These are phyloP conservation scores for Temnothorax nylanderi DNA, from an alignment of 1,140 invertebrate species.

Conservation along the genomic window DNA sequence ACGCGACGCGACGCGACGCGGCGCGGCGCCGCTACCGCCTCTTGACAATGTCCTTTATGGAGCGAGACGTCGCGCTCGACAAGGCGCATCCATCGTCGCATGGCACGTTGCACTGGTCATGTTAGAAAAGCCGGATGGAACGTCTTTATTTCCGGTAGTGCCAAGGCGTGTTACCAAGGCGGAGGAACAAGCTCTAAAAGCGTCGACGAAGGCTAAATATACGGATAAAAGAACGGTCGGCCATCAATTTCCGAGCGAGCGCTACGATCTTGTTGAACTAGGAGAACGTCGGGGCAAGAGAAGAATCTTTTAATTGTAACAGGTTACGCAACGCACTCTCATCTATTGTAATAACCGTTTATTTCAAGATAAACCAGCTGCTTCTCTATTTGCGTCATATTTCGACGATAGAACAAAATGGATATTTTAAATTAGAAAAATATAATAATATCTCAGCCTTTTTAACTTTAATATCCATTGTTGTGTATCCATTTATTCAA, in stretches of 20 bases:
- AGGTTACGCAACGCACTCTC: background rate
- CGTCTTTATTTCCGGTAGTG: constrained; percentile 44
- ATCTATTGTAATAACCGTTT: background rate
- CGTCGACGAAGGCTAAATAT: constrained; percentile 25
- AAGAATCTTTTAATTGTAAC: constrained; percentile 4
- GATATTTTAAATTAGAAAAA: constrained; percentile 11
- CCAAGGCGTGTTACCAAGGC: background rate
- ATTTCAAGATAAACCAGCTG: background rate
- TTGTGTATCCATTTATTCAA: background rate
- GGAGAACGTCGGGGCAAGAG: background rate
- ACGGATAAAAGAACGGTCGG: constrained; percentile 9
- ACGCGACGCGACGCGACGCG: too few relatives aligned
- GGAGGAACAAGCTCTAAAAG: constrained; percentile 25
- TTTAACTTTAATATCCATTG: background rate
- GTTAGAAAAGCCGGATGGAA: constrained; percentile 27
- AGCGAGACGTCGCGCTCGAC: constrained; percentile 1
- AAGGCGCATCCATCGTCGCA: constrained; percentile 34
- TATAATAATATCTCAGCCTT: background rate
- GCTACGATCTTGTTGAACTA: constrained; percentile 11
- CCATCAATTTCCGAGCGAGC: constrained; percentile 10
- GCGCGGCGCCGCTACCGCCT: background rate
- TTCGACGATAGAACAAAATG: background rate
- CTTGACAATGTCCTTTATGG: constrained; percentile 43
- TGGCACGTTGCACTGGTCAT: constrained; percentile 3
- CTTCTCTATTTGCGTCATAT: background rate